Evolutionary conservation across 2,888 invertebrate genomes (phyloP).

Genomic region (Dichetophora obliterata): DNA sequence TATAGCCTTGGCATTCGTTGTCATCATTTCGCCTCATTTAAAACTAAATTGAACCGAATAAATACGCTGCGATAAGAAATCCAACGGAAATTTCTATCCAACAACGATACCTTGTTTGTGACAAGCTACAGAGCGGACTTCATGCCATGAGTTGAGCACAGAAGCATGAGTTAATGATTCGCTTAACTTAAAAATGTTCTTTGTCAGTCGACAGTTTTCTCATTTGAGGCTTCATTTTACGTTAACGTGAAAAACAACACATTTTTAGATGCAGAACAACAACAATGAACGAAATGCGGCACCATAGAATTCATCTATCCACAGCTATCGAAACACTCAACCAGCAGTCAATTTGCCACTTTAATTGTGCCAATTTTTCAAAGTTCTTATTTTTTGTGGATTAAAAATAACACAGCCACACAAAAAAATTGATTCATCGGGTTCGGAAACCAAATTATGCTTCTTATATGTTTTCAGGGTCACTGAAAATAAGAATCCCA

Average conservation of each 20-base stretch:
- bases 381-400: background rate
- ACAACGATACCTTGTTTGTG: background rate
- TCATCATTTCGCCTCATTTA: conserved; percentile 15
- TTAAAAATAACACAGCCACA: no score
- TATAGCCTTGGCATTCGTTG: background rate
- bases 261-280: conserved; percentile 1
- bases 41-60: conserved; percentile 7
- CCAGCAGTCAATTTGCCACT: conserved; percentile 64
- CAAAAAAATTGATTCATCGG: no score
- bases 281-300: background rate
- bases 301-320: background rate
- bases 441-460: no score
- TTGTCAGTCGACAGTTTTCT: conserved; percentile 52
- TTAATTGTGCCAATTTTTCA: conserved; percentile 64
- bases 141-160: background rate
- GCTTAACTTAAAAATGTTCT: background rate
- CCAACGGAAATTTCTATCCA: background rate
- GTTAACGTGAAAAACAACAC: conserved; percentile 41
- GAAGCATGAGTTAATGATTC: conserved; percentile 16
- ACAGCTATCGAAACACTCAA: conserved; percentile 24
- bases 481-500: no score
- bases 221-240: conserved; percentile 65
- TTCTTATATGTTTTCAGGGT: no score
- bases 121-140: background rate
- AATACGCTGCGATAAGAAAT: background rate